Conservation (phyloP, 2,888 invertebrate species). For the Nymphalis c-album region DNA sequence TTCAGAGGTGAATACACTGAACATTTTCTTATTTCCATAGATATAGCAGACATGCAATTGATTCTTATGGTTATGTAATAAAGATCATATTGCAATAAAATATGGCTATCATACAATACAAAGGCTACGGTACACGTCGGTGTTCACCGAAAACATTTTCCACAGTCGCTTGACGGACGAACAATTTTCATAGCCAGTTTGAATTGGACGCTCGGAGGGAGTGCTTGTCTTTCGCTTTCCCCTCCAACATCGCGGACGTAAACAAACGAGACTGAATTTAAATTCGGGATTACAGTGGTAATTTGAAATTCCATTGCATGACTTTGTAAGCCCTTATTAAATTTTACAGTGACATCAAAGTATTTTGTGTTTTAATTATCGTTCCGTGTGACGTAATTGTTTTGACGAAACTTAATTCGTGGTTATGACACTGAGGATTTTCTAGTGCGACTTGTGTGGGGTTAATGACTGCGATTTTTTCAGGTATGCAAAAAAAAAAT, state of each 20-base stretch:
- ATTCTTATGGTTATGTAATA: conserved; percentile 9
- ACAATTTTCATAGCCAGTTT: conserved; percentile 59
- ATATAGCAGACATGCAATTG: conserved; percentile 1
- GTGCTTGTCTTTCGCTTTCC: conserved; percentile 43
- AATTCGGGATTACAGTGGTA: conserved; percentile 39
- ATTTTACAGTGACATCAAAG: conserved; percentile 29
- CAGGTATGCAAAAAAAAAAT: conserved; percentile 47
- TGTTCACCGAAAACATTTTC: conserved; percentile 62
- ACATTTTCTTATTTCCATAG: conserved; percentile 21
- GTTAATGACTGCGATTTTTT: conserved; percentile 47
- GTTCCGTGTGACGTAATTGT: conserved; percentile 24
- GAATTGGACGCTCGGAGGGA: conserved; percentile 41
- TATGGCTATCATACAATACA: conserved; percentile 20
- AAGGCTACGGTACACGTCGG: conserved; percentile 36
- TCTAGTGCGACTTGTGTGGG: conserved; percentile 42
- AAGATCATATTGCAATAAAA: conserved; percentile 10
- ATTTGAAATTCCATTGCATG: conserved; percentile 28
- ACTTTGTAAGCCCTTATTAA: conserved; percentile 25
- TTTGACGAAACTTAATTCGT: conserved; percentile 26
- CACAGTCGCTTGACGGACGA: conserved; percentile 49
- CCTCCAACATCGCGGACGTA: conserved; percentile 52
- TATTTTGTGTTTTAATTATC: conserved; percentile 24
- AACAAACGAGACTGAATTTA: conserved; percentile 51
- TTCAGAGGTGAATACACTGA: conserved; percentile 27
- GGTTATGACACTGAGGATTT: conserved; percentile 43